These are phyloP conservation scores for Corydoras sp. DNA, from an alignment of 2,113 vertebrate species.

Conservation along the genomic window DNA sequence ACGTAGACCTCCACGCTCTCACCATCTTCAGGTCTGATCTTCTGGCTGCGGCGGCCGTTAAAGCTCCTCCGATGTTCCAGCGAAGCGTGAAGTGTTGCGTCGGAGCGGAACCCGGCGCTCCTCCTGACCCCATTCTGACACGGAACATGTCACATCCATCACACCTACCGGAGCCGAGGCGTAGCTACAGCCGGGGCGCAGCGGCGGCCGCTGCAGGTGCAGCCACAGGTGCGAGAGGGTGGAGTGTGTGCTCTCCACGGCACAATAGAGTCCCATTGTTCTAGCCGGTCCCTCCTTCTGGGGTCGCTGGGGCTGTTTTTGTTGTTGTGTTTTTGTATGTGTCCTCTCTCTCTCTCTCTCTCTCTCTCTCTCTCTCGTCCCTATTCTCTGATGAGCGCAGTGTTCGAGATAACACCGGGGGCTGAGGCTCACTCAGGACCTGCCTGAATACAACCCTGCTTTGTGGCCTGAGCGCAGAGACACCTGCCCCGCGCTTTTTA, in stretches of 20 bases:
- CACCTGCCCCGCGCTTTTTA: background rate
- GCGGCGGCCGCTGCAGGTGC: constrained; percentile 16
- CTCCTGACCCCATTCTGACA: background rate
- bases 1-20: too few relatives aligned
- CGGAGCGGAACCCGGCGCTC: background rate
- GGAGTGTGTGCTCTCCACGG: background rate
- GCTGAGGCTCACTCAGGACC: background rate
- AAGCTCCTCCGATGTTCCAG: too few relatives aligned
- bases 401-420: background rate
- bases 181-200: background rate
- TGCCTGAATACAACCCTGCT: background rate
- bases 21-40: too few relatives aligned
- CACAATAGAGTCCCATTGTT: constrained; percentile 24
- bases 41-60: too few relatives aligned
- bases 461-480: background rate
- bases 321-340: constrained; percentile 16
- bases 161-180: background rate
- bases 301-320: constrained; percentile 15
- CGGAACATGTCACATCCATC: background rate
- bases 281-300: background rate
- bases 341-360: constrained; percentile 1
- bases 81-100: background rate
- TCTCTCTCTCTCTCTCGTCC: background rate
- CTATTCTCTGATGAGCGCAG: too few relatives aligned
- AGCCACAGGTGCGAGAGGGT: constrained; percentile 21